Evolutionary conservation across 2,888 invertebrate species (phyloP), one percentile per base, ranked within the genome.

Genomic region (Cosmia pyralina): DNA sequence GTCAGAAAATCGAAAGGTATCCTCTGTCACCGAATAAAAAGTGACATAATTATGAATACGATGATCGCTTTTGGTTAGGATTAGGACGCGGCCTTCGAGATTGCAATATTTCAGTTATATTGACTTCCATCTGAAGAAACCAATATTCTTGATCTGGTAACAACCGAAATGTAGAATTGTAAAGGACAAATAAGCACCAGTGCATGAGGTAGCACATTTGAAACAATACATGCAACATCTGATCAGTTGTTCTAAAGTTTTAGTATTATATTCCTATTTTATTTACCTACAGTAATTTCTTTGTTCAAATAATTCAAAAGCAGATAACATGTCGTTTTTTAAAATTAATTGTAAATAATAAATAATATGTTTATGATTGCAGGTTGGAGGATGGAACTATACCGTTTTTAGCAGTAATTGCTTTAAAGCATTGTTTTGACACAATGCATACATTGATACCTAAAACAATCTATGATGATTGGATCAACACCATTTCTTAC

Each of bases 311-410:
- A 8, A 41, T 7, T 41, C 41, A 41, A 41, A 41, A 41, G 41
- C 41, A 41, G 8, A 41, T 6, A 38, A 38, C 41, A 41, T 41
- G 41, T 41, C 7, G 41, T 41, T 41, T 41, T n/a, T 41, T 41
- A 41, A 41, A 41, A 41, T 41, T 41, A 41, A 7, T 41, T 28
- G 28, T 38, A 38, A 41, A 46, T 46, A 52, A 48, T 48, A 3
- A 72, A 46, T 38, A 34, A 44, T 53, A 38, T 63, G 11, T 80
- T 95, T 93, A 59, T 59, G 19, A 80, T 96, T 94, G 34, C 93
- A 98, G 98, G 85, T 99, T 99, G 94, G 99, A 99, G 96, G 99
- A 99, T 96, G 99, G 99, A 6, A 99, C 99, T 0, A 87, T 98
- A 22, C 96, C 99, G 22, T 99, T 98, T 93, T 95, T 99, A 60